These are phyloP conservation scores for Erannis defoliaria DNA, from an alignment of 2,888 invertebrate species.

Conservation along the genomic window DNA sequence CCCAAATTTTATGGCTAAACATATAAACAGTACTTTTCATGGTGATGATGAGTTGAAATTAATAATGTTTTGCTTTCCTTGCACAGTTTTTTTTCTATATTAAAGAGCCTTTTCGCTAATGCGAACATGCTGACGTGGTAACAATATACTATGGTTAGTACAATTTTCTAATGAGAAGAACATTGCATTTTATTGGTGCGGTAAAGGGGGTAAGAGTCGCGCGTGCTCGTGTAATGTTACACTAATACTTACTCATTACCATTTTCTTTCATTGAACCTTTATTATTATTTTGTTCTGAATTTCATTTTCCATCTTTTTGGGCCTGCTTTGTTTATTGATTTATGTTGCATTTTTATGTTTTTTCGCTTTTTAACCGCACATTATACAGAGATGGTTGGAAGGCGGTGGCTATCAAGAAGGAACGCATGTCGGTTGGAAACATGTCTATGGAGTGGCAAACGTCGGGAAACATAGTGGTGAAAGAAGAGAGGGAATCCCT, in stretches of 20 bases:
- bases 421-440: slow-evolving; percentile 17
- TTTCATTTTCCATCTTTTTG: background rate
- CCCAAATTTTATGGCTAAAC: too few species aligned
- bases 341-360: slow-evolving; percentile 27
- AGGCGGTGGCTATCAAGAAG: slow-evolving; percentile 37
- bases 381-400: slow-evolving; percentile 39
- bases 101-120: too few species aligned
- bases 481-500: slow-evolving; percentile 8
- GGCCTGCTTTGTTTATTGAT: background rate
- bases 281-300: background rate
- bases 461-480: background rate
- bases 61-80: too few species aligned
- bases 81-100: too few species aligned
- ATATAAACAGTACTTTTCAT: too few species aligned
- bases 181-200: too few species aligned
- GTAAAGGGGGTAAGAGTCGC: too few species aligned
- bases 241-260: background rate
- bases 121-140: too few species aligned
- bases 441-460: slow-evolving; percentile 9
- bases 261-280: background rate
- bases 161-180: too few species aligned
- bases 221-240: background rate
- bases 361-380: slow-evolving; percentile 38
- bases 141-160: too few species aligned
- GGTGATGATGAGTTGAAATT: too few species aligned